phyloP scores from a whole-genome alignment of 2,113 vertebrate genomes.

The Furnarius figulus region DNA sequence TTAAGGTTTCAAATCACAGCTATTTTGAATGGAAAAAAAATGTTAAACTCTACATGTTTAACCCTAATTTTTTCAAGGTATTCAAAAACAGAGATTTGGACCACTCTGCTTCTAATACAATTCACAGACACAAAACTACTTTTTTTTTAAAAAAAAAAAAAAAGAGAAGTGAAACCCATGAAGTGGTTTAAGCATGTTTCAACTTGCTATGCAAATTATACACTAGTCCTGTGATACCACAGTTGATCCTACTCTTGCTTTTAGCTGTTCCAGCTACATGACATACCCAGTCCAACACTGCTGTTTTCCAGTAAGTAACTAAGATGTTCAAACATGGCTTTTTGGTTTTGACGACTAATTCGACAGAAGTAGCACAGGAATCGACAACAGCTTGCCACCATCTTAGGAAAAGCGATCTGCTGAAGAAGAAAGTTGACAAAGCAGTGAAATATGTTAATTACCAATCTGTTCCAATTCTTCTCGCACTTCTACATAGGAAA shows the following conservation, averaged over 20 bases:
- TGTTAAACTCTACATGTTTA: background rate
- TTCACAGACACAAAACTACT: background rate
- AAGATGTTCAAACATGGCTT: constrained; percentile 98
- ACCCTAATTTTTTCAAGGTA: background rate
- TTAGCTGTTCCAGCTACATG: background rate
- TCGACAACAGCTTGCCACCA: constrained; percentile 98
- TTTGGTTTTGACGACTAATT: constrained; percentile 98
- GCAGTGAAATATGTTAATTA: constrained; percentile 54
- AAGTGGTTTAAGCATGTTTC: background rate
- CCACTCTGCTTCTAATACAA: background rate
- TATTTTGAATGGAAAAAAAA: background rate
- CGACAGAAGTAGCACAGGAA: constrained; percentile 99
- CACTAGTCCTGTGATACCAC: background rate
- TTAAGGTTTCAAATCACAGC: background rate
- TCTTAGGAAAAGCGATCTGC: constrained; percentile 96
- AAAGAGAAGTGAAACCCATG: background rate
- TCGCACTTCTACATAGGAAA: background rate
- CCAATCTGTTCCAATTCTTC: constrained; percentile 42
- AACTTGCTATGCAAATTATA: background rate
- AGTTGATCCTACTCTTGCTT: background rate
- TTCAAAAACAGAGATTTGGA: background rate
- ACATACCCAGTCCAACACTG: constrained; percentile 92
- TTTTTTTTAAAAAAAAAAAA: background rate
- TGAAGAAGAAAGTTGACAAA: constrained; percentile 61
- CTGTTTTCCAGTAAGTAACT: constrained; percentile 98